Base-by-base conservation (phyloP, 2,888 invertebrate genomes). In the Stratiomys singularior region DNA sequence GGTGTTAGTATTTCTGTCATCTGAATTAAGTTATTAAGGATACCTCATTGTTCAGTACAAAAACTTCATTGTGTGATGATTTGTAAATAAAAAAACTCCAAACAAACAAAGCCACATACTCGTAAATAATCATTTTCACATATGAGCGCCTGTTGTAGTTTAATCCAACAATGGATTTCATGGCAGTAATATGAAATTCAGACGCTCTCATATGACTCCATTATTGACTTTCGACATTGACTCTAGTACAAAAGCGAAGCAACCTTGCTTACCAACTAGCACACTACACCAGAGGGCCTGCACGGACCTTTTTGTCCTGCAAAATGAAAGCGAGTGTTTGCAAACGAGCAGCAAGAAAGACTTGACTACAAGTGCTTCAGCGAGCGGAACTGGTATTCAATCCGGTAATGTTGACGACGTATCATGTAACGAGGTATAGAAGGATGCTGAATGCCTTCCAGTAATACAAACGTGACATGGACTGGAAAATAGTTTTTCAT, bases 401-500 rank as follows among this genome's bases (percentile, higher is more conserved):
- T 64, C 64, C 37, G 28, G 28, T 64, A n/a, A 64, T 64, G 64
- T 11, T 27, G 47, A 47, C 69, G 13, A 69, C 27, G 25, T 37
- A 60, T 74, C 74, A 74, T 44, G 25, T 60, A 30, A 72, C 30
- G 56, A 28, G 9, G 37, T 72, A 27, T 56, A 3, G 69, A 27
- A 74, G 60, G 74, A 74, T 74, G 74, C 74, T 21, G 52, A 74
- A 74, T 74, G 74, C 74, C 74, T 74, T 44, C 58, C 3, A 74
- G 74, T 58, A 44, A 58, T 44, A 60, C 60, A 74, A 60, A 74
- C 74, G 74, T 74, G 74, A 74, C 74, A 74, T 60, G n/a, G 60
- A 60, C 58, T 46, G 58, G 60, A 58, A 74, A 74, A 74, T 58
- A 37, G 58, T 58, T 74, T 72, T 74, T 74, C 74, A 18, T 37